Conservation (phyloP, 1,140 invertebrate genomes). For the Holcopasites calliopsidis region DNA sequence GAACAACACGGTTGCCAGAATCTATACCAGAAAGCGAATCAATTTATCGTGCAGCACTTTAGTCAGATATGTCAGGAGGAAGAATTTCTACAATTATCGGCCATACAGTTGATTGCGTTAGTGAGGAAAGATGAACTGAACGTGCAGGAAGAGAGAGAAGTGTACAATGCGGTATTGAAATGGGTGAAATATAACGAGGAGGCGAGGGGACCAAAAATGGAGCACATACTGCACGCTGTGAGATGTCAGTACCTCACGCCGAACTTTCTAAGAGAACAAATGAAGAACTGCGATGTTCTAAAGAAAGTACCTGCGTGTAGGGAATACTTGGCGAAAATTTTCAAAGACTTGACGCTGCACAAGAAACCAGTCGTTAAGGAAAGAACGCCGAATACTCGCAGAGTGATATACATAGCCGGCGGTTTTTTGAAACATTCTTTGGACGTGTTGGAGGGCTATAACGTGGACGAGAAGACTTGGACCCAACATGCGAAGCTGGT, state of each 20-base stretch:
- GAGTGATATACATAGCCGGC: conserved; percentile 94
- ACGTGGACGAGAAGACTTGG: conserved; percentile 92
- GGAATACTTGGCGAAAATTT: conserved; percentile 94
- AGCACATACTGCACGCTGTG: conserved; percentile 91
- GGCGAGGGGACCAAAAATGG: conserved; percentile 89
- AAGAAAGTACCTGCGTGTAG: conserved; percentile 92
- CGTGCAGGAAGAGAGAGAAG: conserved; percentile 93
- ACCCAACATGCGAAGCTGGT: conserved; percentile 87
- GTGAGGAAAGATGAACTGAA: conserved; percentile 94
- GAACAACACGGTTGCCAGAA: conserved; percentile 93
- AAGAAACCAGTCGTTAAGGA: conserved; percentile 90
- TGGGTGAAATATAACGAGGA: conserved; percentile 95
- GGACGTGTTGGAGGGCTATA: conserved; percentile 92
- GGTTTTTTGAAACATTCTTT: conserved; percentile 93
- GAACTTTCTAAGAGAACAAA: conserved; percentile 92
- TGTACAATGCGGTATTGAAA: conserved; percentile 93
- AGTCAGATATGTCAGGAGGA: conserved; percentile 93
- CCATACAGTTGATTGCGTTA: conserved; percentile 88
- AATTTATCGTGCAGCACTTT: conserved; percentile 95
- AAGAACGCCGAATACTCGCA: conserved; percentile 90
- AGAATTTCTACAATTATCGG: conserved; percentile 91
- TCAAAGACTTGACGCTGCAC: conserved; percentile 92
- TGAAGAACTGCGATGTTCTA: conserved; percentile 93
- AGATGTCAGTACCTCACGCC: conserved; percentile 95
- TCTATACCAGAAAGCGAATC: conserved; percentile 91